Evolutionary conservation across 2,888 invertebrate genomes (phyloP).

Genomic region (Cryptocephalus moraei): DNA sequence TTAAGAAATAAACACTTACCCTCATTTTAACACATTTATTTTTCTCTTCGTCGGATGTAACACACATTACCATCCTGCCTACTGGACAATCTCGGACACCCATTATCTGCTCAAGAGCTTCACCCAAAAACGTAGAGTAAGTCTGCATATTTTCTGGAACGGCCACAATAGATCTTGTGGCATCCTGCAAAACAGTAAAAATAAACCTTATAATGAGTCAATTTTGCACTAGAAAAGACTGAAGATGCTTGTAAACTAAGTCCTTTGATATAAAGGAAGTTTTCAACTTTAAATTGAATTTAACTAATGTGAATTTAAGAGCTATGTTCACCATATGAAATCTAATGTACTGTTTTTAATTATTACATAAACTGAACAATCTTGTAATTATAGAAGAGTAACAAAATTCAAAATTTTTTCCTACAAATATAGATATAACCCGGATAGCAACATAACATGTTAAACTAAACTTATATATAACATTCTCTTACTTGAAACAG

Average conservation of each 20-base stretch:
- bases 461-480: neutral
- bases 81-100: slow-evolving; percentile 77
- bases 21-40: slow-evolving; percentile 88
- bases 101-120: slow-evolving; percentile 57
- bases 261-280: too few relatives aligned
- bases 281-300: too few relatives aligned
- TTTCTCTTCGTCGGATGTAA: slow-evolving; percentile 83
- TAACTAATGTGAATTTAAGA: too few relatives aligned
- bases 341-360: too few relatives aligned
- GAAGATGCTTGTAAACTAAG: too few relatives aligned
- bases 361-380: too few relatives aligned
- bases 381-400: too few relatives aligned
- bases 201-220: too few relatives aligned
- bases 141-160: slow-evolving; percentile 67
- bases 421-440: neutral
- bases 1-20: slow-evolving; percentile 41
- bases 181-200: slow-evolving; percentile 47
- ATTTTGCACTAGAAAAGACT: too few relatives aligned
- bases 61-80: slow-evolving; percentile 74
- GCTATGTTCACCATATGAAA: too few relatives aligned
- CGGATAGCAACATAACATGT: neutral
- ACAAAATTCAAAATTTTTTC: too few relatives aligned
- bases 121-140: slow-evolving; percentile 61
- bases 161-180: slow-evolving; percentile 52
- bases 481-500: slow-evolving; percentile 56